A percentile compares a stretch with the other conserved stretches of the same genome.
Conservation (phyloP, 2,888 invertebrate species). For the Corythucha ciliata region DNA sequence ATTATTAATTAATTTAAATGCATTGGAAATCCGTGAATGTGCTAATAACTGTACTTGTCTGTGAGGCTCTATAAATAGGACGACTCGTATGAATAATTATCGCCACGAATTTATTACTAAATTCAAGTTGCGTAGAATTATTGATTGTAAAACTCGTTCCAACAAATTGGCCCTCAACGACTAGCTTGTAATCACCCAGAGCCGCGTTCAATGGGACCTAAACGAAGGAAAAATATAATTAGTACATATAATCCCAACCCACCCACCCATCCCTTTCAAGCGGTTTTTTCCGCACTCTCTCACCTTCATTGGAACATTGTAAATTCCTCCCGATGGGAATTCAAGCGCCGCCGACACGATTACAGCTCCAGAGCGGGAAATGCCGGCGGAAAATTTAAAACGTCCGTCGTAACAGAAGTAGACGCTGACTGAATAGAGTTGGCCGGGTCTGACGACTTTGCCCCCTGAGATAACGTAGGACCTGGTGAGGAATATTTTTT, state of each 20-base stretch:
- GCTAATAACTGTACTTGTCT: slow-evolving; percentile 40
- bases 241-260: neutral
- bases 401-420: slow-evolving; percentile 18
- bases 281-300: too few relatives aligned
- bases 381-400: slow-evolving; percentile 13
- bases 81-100: slow-evolving; percentile 48
- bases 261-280: too few relatives aligned
- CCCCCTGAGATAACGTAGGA: slow-evolving; percentile 24
- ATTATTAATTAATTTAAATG: neutral
- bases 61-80: slow-evolving; percentile 47
- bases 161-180: slow-evolving; percentile 26
- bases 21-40: neutral
- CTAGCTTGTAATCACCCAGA: slow-evolving; percentile 24
- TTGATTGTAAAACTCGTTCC: slow-evolving; percentile 40
- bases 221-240: neutral
- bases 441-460: slow-evolving; percentile 18
- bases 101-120: slow-evolving; percentile 45
- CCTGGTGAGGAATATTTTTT: slow-evolving; percentile 11
- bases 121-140: slow-evolving; percentile 44
- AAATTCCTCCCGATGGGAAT: slow-evolving; percentile 13
- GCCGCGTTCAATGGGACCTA: slow-evolving; percentile 22
- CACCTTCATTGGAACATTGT: slow-evolving; percentile 23
- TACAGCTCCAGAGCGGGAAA: slow-evolving; percentile 10
- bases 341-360: slow-evolving; percentile 6
- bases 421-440: slow-evolving; percentile 19